phyloP scores from a whole-genome alignment of 2,888 invertebrate species.

The Micoletzkya japonica region DNA sequence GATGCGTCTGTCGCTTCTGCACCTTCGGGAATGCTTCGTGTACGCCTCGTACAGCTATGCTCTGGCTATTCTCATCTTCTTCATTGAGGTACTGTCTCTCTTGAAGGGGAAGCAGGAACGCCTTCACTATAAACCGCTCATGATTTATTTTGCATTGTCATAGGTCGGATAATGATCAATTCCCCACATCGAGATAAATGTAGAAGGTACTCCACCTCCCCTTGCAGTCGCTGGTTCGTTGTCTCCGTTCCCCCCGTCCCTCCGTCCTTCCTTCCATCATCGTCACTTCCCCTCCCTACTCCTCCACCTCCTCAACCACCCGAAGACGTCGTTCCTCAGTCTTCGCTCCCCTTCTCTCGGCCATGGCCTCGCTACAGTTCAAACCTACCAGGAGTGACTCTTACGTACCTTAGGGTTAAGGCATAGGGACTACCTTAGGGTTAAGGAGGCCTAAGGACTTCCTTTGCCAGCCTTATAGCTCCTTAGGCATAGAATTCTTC shows the following conservation, averaged over 20 bases:
- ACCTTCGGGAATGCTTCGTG: slow-evolving; percentile 22
- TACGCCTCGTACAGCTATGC: neutral
- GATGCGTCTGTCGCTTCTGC: neutral
- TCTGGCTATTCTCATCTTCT: neutral
- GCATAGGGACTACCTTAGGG: no score
- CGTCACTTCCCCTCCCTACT: neutral
- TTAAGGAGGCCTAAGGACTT: no score
- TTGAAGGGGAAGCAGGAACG: neutral
- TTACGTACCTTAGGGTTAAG: no score
- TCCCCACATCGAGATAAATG: no score
- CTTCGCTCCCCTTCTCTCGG: neutral
- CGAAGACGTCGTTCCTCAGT: neutral
- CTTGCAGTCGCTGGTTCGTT: neutral
- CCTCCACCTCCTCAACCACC: neutral
- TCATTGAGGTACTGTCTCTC: neutral
- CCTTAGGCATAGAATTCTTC: no score
- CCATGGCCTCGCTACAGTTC: slow-evolving; percentile 16
- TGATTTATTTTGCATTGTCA: no score
- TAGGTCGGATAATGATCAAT: no score
- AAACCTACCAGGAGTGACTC: slow-evolving; percentile 10
- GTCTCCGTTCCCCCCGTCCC: neutral
- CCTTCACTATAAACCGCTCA: no score
- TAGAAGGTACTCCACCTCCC: no score
- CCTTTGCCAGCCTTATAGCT: no score
- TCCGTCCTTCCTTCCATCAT: neutral